Percentiles rank a stretch among this genome's conserved stretches.
These are phyloP conservation scores for Cremastobaeus sp. DNA, from an alignment of 2,888 invertebrate species.

Conservation along the genomic window DNA sequence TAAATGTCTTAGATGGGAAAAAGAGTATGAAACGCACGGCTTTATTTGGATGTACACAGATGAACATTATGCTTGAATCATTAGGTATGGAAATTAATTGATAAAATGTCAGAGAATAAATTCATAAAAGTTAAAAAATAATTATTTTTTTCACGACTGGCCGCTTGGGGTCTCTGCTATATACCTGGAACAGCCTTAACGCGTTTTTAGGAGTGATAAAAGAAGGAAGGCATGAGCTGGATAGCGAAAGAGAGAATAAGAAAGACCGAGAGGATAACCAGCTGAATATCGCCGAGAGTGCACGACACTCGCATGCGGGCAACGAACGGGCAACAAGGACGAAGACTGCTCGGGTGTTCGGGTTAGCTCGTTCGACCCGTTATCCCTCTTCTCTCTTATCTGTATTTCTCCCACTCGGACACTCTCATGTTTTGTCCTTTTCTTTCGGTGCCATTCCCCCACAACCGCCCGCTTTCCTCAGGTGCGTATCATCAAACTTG, in stretches of 20 bases:
- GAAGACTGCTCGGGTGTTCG: constrained; percentile 69
- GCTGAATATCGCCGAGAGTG: constrained; percentile 40
- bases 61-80: too few species aligned
- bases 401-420: constrained; percentile 37
- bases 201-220: constrained; percentile 41
- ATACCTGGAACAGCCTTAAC: too few species aligned
- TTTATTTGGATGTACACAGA: too few species aligned
- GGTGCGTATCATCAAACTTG: not conserved
- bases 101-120: too few species aligned
- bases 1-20: too few species aligned
- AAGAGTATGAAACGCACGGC: too few species aligned
- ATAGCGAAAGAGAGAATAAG: constrained; percentile 20
- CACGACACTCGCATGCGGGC: constrained; percentile 31
- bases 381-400: constrained; percentile 75
- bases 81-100: too few species aligned
- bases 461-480: constrained; percentile 28
- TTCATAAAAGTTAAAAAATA: too few species aligned
- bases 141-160: too few species aligned
- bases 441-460: constrained; percentile 37
- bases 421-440: constrained; percentile 38
- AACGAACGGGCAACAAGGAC: constrained; percentile 55
- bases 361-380: constrained; percentile 79
- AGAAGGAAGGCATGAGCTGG: constrained; percentile 35
- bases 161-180: too few species aligned
- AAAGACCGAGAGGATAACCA: constrained; percentile 48